Percentiles rank a stretch among this genome's conserved stretches.
These are phyloP conservation scores for Pterocles gutturalis DNA, from an alignment of 2,113 vertebrate species.

Conservation along the genomic window DNA sequence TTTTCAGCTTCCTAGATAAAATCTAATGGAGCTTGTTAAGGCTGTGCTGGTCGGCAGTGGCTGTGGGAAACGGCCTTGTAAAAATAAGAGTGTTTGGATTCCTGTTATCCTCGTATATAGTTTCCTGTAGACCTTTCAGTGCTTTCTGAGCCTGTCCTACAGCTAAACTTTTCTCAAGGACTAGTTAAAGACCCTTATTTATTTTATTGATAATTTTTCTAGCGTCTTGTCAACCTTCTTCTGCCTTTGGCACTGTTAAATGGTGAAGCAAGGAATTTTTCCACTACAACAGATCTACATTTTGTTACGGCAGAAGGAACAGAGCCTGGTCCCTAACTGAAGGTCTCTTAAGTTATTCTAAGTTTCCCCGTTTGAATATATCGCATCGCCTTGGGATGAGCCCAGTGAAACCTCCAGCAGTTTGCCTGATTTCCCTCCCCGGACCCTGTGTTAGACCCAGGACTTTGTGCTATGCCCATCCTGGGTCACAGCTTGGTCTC, in stretches of 20 bases:
- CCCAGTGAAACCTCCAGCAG: neutral
- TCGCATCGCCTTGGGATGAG: neutral
- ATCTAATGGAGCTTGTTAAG: neutral
- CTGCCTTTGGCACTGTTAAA: neutral
- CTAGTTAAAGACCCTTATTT: neutral
- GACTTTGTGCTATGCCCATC: neutral
- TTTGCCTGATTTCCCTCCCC: neutral
- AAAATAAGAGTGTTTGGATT: neutral
- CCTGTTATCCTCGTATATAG: neutral
- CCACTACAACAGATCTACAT: neutral
- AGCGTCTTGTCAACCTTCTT: neutral
- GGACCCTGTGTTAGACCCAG: neutral
- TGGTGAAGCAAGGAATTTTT: neutral
- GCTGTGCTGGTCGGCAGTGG: fast-evolving
- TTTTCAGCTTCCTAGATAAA: neutral
- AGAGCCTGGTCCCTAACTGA: neutral
- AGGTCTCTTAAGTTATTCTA: neutral
- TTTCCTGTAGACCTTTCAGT: neutral
- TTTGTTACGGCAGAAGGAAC: neutral
- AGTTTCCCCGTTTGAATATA: neutral
- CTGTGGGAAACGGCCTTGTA: neutral
- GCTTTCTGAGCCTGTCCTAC: neutral
- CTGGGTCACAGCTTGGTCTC: neutral
- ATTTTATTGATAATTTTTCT: neutral
- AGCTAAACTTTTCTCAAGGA: neutral